Percentiles rank a stretch among this genome's conserved stretches.
Conservation (phyloP, 1,140 invertebrate species). For the Drosophila serrata region DNA sequence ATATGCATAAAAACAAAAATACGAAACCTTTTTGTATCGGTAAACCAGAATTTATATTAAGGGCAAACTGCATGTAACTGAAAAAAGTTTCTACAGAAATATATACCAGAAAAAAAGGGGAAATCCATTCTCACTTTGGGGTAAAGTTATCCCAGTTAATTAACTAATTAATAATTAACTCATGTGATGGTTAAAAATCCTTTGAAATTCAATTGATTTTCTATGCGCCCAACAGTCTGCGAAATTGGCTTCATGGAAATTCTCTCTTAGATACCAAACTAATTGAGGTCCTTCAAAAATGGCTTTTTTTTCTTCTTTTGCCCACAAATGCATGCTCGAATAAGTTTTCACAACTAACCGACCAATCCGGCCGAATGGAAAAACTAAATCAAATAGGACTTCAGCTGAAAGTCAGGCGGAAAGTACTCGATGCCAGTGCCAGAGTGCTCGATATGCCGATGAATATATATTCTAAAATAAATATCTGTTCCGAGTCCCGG, state of each 20-base stretch:
- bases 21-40: too few relatives aligned
- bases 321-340: conserved; percentile 66
- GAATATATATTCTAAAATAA: conserved; percentile 75
- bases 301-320: conserved; percentile 25
- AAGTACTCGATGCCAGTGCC: conserved; percentile 48
- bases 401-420: conserved; percentile 65
- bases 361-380: conserved; percentile 50
- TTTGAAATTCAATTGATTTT: conserved; percentile 13
- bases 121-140: neutral
- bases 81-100: neutral
- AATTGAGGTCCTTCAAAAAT: conserved; percentile 39
- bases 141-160: neutral
- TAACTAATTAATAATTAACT: conserved; percentile 4
- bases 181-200: conserved; percentile 5
- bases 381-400: conserved; percentile 75
- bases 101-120: neutral
- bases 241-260: neutral
- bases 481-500: conserved; percentile 63
- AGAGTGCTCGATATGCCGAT: conserved; percentile 39
- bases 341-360: conserved; percentile 60
- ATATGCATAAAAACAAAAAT: neutral
- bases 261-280: conserved; percentile 1
- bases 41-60: neutral
- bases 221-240: conserved; percentile 1
- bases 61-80: neutral